Evolutionary conservation across 2,113 vertebrate genomes (phyloP).

Genomic region (Colius striatus): DNA sequence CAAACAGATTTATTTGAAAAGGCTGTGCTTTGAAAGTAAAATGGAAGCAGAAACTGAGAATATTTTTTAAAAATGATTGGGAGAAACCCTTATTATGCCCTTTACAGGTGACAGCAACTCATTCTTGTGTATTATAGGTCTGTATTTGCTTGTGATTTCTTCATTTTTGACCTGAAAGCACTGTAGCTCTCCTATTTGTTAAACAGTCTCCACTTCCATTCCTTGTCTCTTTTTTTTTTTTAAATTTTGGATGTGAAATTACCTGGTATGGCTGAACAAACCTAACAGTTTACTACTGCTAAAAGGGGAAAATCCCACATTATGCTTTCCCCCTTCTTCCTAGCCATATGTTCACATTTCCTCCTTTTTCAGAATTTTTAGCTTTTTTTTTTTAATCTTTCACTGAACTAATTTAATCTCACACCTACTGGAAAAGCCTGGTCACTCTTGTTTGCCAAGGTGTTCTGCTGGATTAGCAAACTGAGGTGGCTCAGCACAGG

Average conservation of each 20-base stretch:
- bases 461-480: background rate
- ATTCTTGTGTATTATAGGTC: background rate
- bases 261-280: background rate
- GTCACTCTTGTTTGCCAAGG: background rate
- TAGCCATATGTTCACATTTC: background rate
- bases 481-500: background rate
- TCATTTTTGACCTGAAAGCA: background rate
- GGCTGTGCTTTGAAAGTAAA: background rate
- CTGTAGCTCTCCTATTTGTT: background rate
- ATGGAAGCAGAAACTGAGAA: background rate
- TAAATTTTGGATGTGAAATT: background rate
- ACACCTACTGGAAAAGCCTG: background rate
- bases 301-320: background rate
- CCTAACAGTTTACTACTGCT: background rate
- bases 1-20: background rate
- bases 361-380: background rate
- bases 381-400: background rate
- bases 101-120: background rate
- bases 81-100: background rate
- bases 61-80: background rate
- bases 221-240: background rate
- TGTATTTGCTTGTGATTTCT: background rate
- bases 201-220: background rate
- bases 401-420: background rate
- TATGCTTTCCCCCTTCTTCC: accelerated